Conservation (phyloP, 2,797 vertebrate genomes). For the Chrosomus eos region DNA sequence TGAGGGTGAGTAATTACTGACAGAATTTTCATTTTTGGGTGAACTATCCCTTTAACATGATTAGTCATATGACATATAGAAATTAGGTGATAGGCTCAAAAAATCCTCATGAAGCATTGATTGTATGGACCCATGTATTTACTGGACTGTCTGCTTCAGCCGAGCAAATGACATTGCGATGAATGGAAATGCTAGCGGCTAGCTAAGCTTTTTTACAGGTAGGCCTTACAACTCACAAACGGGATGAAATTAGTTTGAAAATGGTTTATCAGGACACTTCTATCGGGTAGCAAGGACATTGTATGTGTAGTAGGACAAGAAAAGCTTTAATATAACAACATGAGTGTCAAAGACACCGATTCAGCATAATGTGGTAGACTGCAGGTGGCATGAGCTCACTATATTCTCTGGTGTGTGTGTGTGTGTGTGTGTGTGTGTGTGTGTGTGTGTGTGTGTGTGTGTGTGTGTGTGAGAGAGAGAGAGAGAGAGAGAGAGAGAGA, state of each 20-base stretch:
- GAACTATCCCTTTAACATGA: no score
- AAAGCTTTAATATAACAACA: neutral
- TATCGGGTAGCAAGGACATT: neutral
- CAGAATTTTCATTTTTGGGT: no score
- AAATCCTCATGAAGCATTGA: neutral
- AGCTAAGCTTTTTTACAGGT: neutral
- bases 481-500: neutral
- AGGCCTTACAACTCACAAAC: neutral
- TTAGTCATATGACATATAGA: neutral
- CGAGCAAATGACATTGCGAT: neutral
- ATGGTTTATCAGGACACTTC: neutral
- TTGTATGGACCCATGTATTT: neutral
- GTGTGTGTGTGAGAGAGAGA: neutral
- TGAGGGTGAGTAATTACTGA: no score
- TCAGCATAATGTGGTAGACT: constrained; percentile 24
- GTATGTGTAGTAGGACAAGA: neutral
- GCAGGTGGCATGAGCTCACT: constrained; percentile 36
- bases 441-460: no score
- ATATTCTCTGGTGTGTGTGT: neutral
- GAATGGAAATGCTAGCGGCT: neutral
- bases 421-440: no score
- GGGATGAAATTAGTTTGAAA: neutral
- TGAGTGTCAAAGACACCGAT: neutral
- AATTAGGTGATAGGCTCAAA: neutral
- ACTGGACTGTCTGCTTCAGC: neutral